phyloP scores from a whole-genome alignment of 2,888 invertebrate species.

The Drosophila colorata region DNA sequence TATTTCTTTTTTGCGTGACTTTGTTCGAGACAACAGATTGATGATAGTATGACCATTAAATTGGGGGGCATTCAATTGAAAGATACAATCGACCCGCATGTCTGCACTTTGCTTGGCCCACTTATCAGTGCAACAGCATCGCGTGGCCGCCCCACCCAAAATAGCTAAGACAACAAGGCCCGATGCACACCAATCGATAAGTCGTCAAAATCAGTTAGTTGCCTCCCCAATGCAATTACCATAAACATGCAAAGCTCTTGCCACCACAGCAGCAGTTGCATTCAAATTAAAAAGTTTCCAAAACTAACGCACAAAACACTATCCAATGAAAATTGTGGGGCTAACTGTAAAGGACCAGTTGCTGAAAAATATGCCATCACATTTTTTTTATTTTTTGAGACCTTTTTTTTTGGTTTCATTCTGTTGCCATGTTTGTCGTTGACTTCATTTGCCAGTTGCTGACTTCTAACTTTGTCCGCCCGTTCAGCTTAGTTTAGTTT shows the following conservation, averaged over 20 bases:
- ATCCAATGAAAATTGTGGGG: constrained; percentile 26
- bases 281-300: constrained; percentile 59
- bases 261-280: constrained; percentile 35
- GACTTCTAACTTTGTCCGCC: constrained; percentile 64
- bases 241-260: constrained; percentile 55
- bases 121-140: constrained; percentile 49
- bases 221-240: constrained; percentile 49
- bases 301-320: constrained; percentile 55
- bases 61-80: constrained; percentile 46
- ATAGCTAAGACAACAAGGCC: constrained; percentile 17
- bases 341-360: constrained; percentile 6
- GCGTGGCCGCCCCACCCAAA: constrained; percentile 25
- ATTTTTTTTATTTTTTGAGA: neutral
- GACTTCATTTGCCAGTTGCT: constrained; percentile 58
- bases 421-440: constrained; percentile 33
- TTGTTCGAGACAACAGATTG: constrained; percentile 20
- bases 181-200: constrained; percentile 60
- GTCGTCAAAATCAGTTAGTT: neutral
- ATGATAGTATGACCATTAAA: constrained; percentile 34
- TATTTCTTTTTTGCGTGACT: constrained; percentile 39
- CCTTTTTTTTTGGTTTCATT: constrained; percentile 1
- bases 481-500: constrained; percentile 20
- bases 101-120: constrained; percentile 58
- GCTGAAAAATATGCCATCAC: constrained; percentile 18
- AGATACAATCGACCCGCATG: constrained; percentile 67